These are phyloP conservation scores for Hirtodrosophila duncani DNA, from an alignment of 2,888 invertebrate species.

Conservation along the genomic window DNA sequence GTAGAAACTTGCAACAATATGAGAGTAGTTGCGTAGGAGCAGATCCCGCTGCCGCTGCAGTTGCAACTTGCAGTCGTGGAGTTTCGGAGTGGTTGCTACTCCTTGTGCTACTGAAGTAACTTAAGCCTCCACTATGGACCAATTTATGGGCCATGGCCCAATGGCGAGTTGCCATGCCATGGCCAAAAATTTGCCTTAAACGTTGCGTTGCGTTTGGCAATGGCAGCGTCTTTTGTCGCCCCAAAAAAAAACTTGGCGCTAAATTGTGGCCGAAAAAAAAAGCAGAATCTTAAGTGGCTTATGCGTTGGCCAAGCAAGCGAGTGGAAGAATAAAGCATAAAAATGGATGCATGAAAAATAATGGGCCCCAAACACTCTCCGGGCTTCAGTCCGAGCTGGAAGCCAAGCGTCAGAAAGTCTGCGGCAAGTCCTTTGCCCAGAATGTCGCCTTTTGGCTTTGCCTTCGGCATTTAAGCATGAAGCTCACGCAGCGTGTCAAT, in stretches of 20 bases:
- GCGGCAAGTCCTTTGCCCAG: constrained; percentile 42
- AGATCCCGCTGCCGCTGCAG: constrained; percentile 17
- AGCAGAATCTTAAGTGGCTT: constrained; percentile 73
- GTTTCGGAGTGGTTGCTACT: constrained; percentile 58
- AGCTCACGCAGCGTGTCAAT: constrained; percentile 63
- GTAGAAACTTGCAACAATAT: neutral
- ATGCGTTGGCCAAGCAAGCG: constrained; percentile 57
- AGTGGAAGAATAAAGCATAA: constrained; percentile 17
- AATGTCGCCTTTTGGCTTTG: neutral
- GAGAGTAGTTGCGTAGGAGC: constrained; percentile 37
- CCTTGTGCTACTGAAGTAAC: too few relatives aligned
- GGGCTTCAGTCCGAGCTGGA: too few relatives aligned
- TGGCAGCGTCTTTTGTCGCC: constrained; percentile 59
- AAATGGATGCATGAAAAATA: constrained; percentile 58
- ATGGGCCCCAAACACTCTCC: constrained; percentile 49
- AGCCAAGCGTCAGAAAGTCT: constrained; percentile 65
- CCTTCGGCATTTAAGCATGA: constrained; percentile 32
- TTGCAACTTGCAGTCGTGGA: constrained; percentile 43
- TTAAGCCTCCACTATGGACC: constrained; percentile 68
- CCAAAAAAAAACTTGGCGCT: constrained; percentile 61
- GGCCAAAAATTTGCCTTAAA: constrained; percentile 52
- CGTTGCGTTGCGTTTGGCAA: constrained; percentile 64
- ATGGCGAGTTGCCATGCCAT: too few relatives aligned
- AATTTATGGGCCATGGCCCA: constrained; percentile 62
- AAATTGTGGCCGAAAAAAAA: constrained; percentile 71